Percentiles rank a stretch among this genome's conserved stretches.
Evolutionary conservation across 2,797 vertebrate species (phyloP).

Genomic region (Danio aesculapii): DNA sequence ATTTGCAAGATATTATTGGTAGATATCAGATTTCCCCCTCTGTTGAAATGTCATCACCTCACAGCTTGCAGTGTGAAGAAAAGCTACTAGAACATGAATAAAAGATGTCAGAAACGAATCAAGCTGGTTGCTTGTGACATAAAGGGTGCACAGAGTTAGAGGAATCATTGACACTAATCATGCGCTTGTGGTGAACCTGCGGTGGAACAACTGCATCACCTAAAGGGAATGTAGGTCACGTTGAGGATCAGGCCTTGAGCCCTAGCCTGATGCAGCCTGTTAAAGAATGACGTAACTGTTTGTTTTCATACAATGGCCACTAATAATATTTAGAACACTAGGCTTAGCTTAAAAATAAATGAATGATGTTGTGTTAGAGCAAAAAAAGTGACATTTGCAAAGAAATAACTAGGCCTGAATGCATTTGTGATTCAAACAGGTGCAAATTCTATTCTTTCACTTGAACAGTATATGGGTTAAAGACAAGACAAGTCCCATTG

Average conservation of each 20-base stretch:
- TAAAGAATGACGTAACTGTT: constrained; percentile 19
- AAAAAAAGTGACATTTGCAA: neutral
- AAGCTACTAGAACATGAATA: neutral
- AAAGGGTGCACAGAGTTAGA: neutral
- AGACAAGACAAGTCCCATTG: too few relatives aligned
- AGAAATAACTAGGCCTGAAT: neutral
- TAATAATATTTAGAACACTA: neutral
- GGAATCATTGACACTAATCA: constrained; percentile 13
- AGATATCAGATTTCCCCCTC: neutral
- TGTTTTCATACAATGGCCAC: neutral
- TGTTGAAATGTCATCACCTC: neutral
- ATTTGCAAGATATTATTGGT: neutral
- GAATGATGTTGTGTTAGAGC: too few relatives aligned
- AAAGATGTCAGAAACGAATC: neutral
- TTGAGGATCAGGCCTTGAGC: constrained; percentile 4
- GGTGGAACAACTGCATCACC: constrained; percentile 6
- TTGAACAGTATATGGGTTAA: too few relatives aligned
- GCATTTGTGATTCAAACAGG: too few relatives aligned
- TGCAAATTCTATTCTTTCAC: too few relatives aligned
- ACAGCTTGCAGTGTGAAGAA: neutral
- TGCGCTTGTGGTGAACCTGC: neutral
- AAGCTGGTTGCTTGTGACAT: neutral
- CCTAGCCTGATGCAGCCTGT: neutral
- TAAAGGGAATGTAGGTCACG: constrained; percentile 13
- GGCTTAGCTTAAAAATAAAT: neutral